Conservation (phyloP, 2,113 vertebrate species). For the Serinus canaria region DNA sequence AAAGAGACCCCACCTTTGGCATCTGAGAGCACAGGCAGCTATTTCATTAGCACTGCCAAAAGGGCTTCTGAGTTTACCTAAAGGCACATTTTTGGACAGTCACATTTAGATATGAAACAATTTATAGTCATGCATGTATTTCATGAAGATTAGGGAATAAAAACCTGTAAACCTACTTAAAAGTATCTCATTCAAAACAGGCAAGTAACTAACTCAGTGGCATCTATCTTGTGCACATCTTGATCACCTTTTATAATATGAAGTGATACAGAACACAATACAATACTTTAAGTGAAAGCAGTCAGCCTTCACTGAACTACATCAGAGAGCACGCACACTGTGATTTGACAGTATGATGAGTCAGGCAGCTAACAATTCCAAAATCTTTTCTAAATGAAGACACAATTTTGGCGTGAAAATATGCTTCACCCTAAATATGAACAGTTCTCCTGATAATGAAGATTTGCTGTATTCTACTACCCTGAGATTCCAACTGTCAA, state of each 20-base stretch:
- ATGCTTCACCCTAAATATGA: neutral
- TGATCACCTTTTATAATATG: neutral
- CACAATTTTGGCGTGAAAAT: neutral
- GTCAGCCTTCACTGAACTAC: neutral
- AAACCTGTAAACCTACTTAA: neutral
- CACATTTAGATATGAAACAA: neutral
- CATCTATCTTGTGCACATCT: neutral
- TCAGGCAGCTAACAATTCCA: neutral
- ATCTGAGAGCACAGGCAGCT: neutral
- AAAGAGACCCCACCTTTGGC: neutral
- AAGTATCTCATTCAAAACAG: neutral
- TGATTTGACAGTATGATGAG: neutral
- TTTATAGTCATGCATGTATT: neutral
- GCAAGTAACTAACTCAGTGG: neutral
- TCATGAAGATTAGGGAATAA: neutral
- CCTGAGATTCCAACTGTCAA: neutral
- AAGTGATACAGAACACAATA: neutral
- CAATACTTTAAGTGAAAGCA: neutral
- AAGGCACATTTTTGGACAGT: neutral
- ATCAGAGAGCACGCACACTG: fast-evolving
- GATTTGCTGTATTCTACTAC: neutral
- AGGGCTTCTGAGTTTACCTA: neutral
- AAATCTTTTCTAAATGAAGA: neutral
- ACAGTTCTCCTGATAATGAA: neutral
- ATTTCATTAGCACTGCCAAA: neutral